Evolutionary conservation across 2,113 vertebrate species (phyloP).

Genomic region (Uropsilus gracilis): DNA sequence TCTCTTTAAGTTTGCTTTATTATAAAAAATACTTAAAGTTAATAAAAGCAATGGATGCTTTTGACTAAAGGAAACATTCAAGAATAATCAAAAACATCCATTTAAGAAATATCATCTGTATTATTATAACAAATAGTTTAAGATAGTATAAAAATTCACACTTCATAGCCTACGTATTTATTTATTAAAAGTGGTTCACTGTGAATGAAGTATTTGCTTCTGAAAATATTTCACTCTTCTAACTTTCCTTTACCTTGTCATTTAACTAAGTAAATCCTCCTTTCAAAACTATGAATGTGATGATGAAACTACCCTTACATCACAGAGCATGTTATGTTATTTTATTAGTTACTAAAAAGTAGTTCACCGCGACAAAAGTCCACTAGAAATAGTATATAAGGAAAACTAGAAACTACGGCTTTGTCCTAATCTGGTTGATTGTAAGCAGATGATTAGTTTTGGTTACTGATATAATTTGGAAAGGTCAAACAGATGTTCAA

Average conservation of each 20-base stretch:
- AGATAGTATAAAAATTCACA: not conserved
- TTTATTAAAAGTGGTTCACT: not conserved
- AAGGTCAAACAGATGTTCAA: not conserved
- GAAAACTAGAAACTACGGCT: not conserved
- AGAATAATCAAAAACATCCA: not conserved
- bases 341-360: not conserved
- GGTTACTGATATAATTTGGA: not conserved
- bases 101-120: not conserved
- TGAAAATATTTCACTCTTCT: not conserved
- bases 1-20: conserved; percentile 27
- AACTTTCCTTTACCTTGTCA: not conserved
- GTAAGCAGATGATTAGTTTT: not conserved
- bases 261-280: not conserved
- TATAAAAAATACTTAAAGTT: conserved; percentile 4
- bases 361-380: not conserved
- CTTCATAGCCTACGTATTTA: not conserved
- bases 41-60: not conserved
- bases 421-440: not conserved
- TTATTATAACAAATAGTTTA: conserved; percentile 33
- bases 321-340: not conserved
- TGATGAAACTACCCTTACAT: not conserved
- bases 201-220: not conserved
- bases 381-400: not conserved
- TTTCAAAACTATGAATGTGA: not conserved
- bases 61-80: not conserved